phyloP scores from a whole-genome alignment of 2,888 invertebrate species.

The Orchesella flavescens region DNA sequence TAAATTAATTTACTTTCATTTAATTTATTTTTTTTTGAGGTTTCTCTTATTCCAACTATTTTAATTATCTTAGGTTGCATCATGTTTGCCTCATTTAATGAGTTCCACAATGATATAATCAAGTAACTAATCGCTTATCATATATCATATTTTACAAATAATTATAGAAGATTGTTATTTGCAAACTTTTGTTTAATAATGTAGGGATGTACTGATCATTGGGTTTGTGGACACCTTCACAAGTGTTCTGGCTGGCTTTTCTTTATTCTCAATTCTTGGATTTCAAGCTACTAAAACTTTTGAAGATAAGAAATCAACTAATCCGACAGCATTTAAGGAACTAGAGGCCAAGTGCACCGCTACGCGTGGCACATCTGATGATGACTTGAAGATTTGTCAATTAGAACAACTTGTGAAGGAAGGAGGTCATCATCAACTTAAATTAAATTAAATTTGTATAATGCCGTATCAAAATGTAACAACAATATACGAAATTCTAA shows the following conservation, averaged over 20 bases:
- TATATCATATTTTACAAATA: too few species aligned
- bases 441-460: too few species aligned
- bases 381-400: not conserved
- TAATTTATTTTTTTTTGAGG: too few species aligned
- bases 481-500: too few species aligned
- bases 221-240: constrained; percentile 32
- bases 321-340: not conserved
- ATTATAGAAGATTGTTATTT: too few species aligned
- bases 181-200: too few species aligned
- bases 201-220: constrained; percentile 26
- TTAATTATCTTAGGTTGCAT: too few species aligned
- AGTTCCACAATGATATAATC: constrained; percentile 25
- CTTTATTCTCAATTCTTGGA: constrained; percentile 40
- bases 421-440: constrained; percentile 41
- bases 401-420: constrained; percentile 7
- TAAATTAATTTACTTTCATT: too few species aligned
- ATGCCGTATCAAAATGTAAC: too few species aligned
- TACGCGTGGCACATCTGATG: not conserved
- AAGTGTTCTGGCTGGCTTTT: constrained; percentile 24
- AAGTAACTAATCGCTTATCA: not conserved
- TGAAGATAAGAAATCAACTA: not conserved
- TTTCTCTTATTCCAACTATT: too few species aligned
- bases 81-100: constrained; percentile 47
- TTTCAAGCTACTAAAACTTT: constrained; percentile 11
- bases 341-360: not conserved